Conservation (phyloP, 2,888 invertebrate genomes). For the Pimpla rufipes region DNA sequence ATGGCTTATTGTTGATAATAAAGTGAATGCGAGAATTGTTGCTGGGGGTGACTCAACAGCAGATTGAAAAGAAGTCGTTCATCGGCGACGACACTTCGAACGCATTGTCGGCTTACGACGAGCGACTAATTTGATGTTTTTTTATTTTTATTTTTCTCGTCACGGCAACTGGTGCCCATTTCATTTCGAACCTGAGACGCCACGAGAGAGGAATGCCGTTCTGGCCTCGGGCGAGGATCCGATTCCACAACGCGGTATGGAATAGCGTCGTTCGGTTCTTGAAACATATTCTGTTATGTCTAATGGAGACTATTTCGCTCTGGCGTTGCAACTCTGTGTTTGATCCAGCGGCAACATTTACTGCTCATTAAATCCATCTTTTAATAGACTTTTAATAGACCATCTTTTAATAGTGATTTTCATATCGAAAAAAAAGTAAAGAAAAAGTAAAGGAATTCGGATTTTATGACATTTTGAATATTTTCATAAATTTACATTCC, state of each 20-base stretch:
- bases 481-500: no score
- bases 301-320: slow-evolving; percentile 35
- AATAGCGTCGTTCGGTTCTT: slow-evolving; percentile 22
- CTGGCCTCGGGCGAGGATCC: slow-evolving; percentile 60
- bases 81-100: slow-evolving; percentile 49
- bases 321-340: background rate
- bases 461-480: no score
- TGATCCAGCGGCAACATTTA: background rate
- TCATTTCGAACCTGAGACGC: slow-evolving; percentile 62
- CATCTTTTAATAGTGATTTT: no score
- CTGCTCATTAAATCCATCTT: background rate
- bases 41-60: slow-evolving; percentile 28
- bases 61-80: slow-evolving; percentile 39
- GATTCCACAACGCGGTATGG: slow-evolving; percentile 59
- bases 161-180: slow-evolving; percentile 54
- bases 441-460: no score
- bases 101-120: slow-evolving; percentile 25
- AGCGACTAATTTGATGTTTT: slow-evolving; percentile 1
- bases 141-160: slow-evolving; percentile 26
- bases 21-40: no score
- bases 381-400: background rate
- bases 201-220: slow-evolving; percentile 61
- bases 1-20: no score
- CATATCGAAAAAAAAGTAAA: no score
- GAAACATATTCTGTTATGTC: slow-evolving; percentile 48